These are phyloP conservation scores for Harpegnathos saltator DNA, from an alignment of 1,140 invertebrate genomes.

Conservation along the genomic window DNA sequence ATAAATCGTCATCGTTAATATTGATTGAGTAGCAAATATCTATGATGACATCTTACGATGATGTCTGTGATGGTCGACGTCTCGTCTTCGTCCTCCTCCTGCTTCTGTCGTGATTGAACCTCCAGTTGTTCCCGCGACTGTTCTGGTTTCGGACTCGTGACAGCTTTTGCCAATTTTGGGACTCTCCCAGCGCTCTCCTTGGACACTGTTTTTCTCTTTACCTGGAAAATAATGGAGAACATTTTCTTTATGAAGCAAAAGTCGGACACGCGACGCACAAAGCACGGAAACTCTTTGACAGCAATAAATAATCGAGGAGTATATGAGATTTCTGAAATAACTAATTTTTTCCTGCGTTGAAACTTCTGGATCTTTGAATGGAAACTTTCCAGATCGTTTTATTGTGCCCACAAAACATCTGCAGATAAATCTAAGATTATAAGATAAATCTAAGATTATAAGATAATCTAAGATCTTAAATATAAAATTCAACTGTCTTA, in stretches of 20 bases:
- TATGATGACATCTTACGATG: constrained; percentile 50
- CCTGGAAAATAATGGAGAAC: neutral
- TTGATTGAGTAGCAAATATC: too few relatives aligned
- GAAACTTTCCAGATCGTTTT: too few relatives aligned
- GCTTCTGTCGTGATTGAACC: constrained; percentile 12
- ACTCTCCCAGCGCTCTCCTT: constrained; percentile 43
- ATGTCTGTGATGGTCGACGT: neutral
- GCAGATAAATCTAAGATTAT: too few relatives aligned
- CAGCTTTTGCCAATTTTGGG: constrained; percentile 57
- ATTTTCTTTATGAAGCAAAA: neutral
- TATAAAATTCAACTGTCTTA: too few relatives aligned
- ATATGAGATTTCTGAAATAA: too few relatives aligned
- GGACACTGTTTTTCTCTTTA: constrained; percentile 8
- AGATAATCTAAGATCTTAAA: too few relatives aligned
- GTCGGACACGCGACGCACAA: neutral
- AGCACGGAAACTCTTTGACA: neutral
- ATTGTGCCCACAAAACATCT: too few relatives aligned
- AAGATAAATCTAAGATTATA: too few relatives aligned
- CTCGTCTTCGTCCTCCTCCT: constrained; percentile 12
- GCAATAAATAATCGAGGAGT: neutral
- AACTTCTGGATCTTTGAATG: too few relatives aligned
- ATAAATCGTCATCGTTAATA: too few relatives aligned
- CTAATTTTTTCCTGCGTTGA: too few relatives aligned
- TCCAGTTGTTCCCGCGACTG: constrained; percentile 3
- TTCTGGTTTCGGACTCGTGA: constrained; percentile 17